Base-by-base conservation (phyloP, 2,888 invertebrate genomes). In the Cataglyphis cursor region DNA sequence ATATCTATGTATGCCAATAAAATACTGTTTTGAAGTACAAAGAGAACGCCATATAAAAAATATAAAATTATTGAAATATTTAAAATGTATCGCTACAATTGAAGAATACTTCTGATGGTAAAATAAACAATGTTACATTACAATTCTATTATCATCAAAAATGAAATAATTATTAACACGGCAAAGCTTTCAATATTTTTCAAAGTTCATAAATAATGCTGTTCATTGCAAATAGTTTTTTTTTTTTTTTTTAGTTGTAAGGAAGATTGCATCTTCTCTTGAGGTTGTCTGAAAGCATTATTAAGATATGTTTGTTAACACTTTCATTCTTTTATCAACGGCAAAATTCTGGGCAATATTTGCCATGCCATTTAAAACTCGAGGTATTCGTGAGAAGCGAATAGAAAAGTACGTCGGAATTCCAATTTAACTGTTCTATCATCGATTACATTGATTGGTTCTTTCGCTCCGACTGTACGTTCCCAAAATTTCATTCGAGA, bases 201-300 rank as follows among this genome's bases (percentile, higher is more conserved):
- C 9, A 48, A 68, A 85, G 82, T 88, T 81, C 70, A 54, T 51
- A 31, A 74, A 61, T 57, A 80, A 82, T 48, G 54, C 65, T 44
- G 31, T 38, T 18, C 4, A 68, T 38, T 82, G 66, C 62, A 59
- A 84, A 88, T 88, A 82, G 72, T 74, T 85, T 62, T 28, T 64
- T 57, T 76, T 85, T 74, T 85, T 62, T 28, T 64, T 57, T 76
- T 85, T 83, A 82, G 59, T 62, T 28, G 44, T 62, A 75, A 41
- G 41, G 12, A 41, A 41, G 12, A 12, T 41, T 12, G 15, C 12
- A 41, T 12, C 15, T 41, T n/a, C 12, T 38, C 61, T 54, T 75
- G 1, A 51, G 48, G 12, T 59, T 54, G 15, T 61, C 64, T 82
- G 85, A 86, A 85, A 85, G 87, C 82, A 75, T 85, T 89, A 89